phyloP scores from a whole-genome alignment of 2,797 vertebrate species.

The Enteromius trimaculatus region DNA sequence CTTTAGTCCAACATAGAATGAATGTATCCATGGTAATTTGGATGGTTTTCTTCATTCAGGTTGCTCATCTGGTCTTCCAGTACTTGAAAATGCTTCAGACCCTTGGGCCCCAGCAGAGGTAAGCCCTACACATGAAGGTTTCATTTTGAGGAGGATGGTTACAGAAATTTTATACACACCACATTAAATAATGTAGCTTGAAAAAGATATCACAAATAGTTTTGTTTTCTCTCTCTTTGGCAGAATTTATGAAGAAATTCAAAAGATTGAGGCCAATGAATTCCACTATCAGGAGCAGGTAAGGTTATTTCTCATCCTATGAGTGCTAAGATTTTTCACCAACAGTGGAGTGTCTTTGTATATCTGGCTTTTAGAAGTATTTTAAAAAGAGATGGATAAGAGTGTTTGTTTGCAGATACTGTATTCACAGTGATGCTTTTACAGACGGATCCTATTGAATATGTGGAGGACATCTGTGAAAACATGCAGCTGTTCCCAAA shows the following conservation, averaged over 20 bases:
- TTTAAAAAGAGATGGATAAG: not conserved
- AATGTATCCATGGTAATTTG: slow-evolving; percentile 12
- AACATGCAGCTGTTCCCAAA: slow-evolving; percentile 94
- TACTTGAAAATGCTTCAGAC: slow-evolving; percentile 95
- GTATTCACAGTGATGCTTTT: slow-evolving; percentile 9
- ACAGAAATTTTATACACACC: not conserved
- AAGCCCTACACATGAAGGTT: not conserved
- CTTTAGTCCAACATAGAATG: not conserved
- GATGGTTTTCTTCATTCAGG: slow-evolving; percentile 72
- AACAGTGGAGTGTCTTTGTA: not conserved
- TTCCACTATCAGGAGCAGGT: slow-evolving; percentile 97
- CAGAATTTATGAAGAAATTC: slow-evolving; percentile 94
- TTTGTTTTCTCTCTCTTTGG: not conserved
- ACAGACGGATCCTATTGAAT: slow-evolving; percentile 94
- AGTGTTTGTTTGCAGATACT: slow-evolving; percentile 14
- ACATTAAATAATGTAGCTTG: not conserved
- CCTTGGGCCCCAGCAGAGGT: slow-evolving; percentile 90
- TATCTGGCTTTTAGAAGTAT: not conserved
- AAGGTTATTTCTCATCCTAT: slow-evolving; percentile 37
- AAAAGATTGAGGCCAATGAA: slow-evolving; percentile 95
- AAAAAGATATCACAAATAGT: not conserved
- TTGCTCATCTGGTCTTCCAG: slow-evolving; percentile 92
- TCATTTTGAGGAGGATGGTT: not conserved
- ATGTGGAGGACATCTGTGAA: slow-evolving; percentile 94
- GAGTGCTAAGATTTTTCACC: not conserved